Conservation (phyloP, 2,797 vertebrate genomes). For the Lindbergichthys nudifrons region DNA sequence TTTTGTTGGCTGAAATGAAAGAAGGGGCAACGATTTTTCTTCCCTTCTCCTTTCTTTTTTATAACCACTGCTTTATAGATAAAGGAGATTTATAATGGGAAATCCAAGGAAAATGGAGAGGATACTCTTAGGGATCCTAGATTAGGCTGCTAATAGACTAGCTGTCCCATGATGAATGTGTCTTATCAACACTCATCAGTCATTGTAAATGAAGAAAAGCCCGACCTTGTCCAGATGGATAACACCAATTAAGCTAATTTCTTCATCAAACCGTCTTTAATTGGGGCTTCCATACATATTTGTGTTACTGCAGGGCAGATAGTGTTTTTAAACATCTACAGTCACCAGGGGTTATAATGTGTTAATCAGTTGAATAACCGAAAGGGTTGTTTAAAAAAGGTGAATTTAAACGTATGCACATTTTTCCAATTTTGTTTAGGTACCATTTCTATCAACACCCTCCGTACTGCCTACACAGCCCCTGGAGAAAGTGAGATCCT, state of each 20-base stretch:
- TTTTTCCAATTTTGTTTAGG: slow-evolving; percentile 79
- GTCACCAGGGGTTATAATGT: slow-evolving; percentile 16
- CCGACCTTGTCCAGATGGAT: slow-evolving; percentile 75
- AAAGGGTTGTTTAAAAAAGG: neutral
- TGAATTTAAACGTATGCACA: slow-evolving; percentile 17
- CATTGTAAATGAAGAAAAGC: slow-evolving; percentile 79
- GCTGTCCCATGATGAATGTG: slow-evolving; percentile 77
- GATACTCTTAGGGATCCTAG: slow-evolving; percentile 75
- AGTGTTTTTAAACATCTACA: slow-evolving; percentile 7
- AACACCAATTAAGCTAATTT: slow-evolving; percentile 79
- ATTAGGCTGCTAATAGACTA: slow-evolving; percentile 81
- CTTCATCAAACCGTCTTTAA: slow-evolving; percentile 72
- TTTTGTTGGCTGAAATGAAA: slow-evolving; percentile 75
- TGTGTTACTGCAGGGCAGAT: slow-evolving; percentile 23
- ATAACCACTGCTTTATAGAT: slow-evolving; percentile 78
- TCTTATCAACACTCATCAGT: slow-evolving; percentile 80
- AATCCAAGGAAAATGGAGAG: slow-evolving; percentile 76
- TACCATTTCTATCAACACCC: slow-evolving; percentile 96
- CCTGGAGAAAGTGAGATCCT: slow-evolving; percentile 98
- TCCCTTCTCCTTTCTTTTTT: slow-evolving; percentile 66
- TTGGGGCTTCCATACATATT: slow-evolving; percentile 37
- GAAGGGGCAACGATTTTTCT: slow-evolving; percentile 68
- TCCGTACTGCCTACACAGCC: slow-evolving; percentile 94
- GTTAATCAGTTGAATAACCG: slow-evolving; percentile 19
- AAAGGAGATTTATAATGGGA: slow-evolving; percentile 81